phyloP scores from a whole-genome alignment of 1,140 invertebrate genomes.

The Bombus balteatus region DNA sequence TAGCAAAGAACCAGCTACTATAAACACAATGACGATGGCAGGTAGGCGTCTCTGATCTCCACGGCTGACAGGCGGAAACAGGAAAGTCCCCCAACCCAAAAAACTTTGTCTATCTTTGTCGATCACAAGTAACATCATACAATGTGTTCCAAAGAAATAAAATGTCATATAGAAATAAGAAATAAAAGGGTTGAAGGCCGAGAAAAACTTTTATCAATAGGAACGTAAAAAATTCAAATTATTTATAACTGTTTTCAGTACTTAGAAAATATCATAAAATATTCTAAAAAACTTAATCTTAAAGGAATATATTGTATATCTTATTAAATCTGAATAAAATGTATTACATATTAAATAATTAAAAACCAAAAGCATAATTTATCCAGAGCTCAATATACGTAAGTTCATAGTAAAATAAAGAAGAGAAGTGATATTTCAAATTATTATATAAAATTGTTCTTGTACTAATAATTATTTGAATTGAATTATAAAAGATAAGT shows the following conservation, averaged over 20 bases:
- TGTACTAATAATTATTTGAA: neutral
- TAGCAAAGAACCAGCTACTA: conserved; percentile 6
- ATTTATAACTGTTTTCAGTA: neutral
- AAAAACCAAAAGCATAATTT: neutral
- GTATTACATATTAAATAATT: neutral
- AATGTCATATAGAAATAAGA: neutral
- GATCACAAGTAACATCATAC: conserved; percentile 3
- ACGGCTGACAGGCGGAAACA: conserved; percentile 75
- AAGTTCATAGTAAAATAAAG: neutral
- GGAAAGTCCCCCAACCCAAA: conserved; percentile 69
- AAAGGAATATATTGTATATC: neutral
- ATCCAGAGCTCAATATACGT: neutral
- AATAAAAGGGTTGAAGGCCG: neutral
- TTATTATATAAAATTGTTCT: neutral
- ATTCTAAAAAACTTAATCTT: neutral
- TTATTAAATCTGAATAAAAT: neutral
- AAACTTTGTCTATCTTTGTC: conserved; percentile 46
- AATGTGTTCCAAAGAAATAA: neutral
- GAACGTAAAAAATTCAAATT: neutral
- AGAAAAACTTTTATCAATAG: neutral
- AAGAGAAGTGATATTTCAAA: neutral
- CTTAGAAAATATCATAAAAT: neutral
- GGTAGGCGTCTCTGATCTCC: conserved; percentile 63
- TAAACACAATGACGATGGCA: conserved; percentile 52
- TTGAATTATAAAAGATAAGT: neutral